Base-by-base conservation (phyloP, 2,797 vertebrate genomes). In the Galaxias olidus region DNA sequence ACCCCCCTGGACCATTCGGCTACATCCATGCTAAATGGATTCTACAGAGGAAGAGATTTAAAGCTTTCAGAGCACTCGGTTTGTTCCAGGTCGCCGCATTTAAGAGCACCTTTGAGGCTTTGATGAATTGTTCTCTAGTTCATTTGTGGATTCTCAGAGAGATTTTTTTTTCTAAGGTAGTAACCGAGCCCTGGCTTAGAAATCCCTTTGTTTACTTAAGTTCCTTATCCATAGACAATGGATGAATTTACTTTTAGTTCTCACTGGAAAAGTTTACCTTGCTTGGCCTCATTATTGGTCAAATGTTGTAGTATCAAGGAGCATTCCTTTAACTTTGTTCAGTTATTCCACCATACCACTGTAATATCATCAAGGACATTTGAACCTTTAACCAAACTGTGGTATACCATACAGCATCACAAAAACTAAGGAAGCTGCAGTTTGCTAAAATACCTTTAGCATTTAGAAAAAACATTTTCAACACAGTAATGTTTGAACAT, bases 1-100 rank as follows among this genome's bases (percentile, higher is more conserved):
- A 83, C 83, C 81, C 78, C 45, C 45, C 69, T 58, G 67, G 74
- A 75, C 61, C 70, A 87, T 80, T 87, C 82, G 79, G 82, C 81
- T 84, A 87, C 75, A 89, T 77, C 85, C 88, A 84, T 88, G 86
- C 69, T 88, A 91, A 91, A 89, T 88, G 87, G 86, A 89, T 92
- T 90, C 74, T 69, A 75, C 77, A 79, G 80, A 85, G 86, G 87
- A 87, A 88, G 85, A 84, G 87, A 90, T 87, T 91, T 90, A 89
- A 89, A 76, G 80, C 84, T 86, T 87, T 86, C 78, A 84, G 69
- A 77, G 82, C 44, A 8, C 83, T 81, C 75, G 69, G 81, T 86
- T 82, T 81, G 86, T 87, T 89, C 74, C 80, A 68, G 74, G 77
- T 74, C 66, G 76, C 72, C 45, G 82, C 79, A 76, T 79, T 66